phyloP scores from a whole-genome alignment of 2,797 vertebrate species.

The Chiloscyllium punctatum region DNA sequence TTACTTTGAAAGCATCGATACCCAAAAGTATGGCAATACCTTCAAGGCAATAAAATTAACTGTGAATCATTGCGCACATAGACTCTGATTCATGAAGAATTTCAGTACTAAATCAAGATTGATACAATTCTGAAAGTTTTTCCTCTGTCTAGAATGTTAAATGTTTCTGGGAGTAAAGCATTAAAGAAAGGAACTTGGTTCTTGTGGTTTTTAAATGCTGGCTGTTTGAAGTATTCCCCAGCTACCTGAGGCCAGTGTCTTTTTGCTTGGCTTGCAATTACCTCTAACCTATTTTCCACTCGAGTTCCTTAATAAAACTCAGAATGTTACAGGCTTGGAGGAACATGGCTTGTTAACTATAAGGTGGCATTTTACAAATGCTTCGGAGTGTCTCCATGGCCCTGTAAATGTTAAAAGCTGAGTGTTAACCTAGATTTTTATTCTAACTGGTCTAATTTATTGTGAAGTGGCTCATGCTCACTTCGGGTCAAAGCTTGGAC shows the following conservation, averaged over 20 bases:
- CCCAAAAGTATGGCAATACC: neutral
- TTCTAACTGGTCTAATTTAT: slow-evolving; percentile 28
- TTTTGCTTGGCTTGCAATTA: slow-evolving; percentile 35
- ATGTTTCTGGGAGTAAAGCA: neutral
- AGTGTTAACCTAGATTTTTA: slow-evolving; percentile 28
- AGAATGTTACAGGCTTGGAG: slow-evolving; percentile 18
- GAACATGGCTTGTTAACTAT: slow-evolving; percentile 23
- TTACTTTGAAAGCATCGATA: slow-evolving; percentile 19
- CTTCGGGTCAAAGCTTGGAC: neutral
- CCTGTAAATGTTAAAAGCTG: slow-evolving; percentile 26
- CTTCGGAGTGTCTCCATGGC: slow-evolving; percentile 16
- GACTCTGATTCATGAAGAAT: slow-evolving; percentile 4
- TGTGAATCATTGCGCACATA: slow-evolving; percentile 16
- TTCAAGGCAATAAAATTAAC: slow-evolving; percentile 35
- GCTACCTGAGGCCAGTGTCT: slow-evolving; percentile 20
- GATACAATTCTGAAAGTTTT: slow-evolving; percentile 13
- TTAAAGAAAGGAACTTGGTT: neutral
- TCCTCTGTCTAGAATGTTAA: neutral
- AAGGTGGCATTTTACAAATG: slow-evolving; percentile 30
- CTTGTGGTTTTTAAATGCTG: slow-evolving; percentile 9
- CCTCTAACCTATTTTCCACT: slow-evolving; percentile 37
- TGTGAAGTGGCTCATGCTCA: slow-evolving; percentile 9
- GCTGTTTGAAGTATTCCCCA: slow-evolving; percentile 34
- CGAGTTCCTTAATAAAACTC: slow-evolving; percentile 30
- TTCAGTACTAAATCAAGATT: slow-evolving; percentile 28